These are phyloP conservation scores for Sinocyclocheilus anophthalmus DNA, from an alignment of 2,113 vertebrate species.

Conservation along the genomic window DNA sequence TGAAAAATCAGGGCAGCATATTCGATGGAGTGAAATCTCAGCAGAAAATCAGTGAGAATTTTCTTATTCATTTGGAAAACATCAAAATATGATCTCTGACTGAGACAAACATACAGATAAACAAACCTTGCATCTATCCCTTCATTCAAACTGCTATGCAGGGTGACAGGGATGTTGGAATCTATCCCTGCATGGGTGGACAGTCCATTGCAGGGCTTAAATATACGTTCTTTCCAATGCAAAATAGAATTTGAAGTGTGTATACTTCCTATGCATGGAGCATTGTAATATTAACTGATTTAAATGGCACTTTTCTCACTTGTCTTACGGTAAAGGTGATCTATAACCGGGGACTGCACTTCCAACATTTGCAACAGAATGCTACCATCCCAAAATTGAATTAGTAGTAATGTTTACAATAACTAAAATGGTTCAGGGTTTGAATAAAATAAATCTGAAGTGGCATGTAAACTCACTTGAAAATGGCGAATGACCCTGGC, in stretches of 20 bases:
- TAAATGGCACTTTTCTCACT: background rate
- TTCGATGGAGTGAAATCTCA: background rate
- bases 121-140: background rate
- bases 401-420: background rate
- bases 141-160: background rate
- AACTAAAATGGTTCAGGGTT: background rate
- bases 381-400: background rate
- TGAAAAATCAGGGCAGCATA: background rate
- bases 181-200: background rate
- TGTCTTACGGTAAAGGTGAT: background rate
- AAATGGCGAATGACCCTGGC: background rate
- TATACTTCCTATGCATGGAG: background rate
- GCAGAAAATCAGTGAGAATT: background rate
- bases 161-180: background rate
- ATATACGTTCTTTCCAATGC: background rate
- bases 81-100: background rate
- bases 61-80: background rate
- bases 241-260: background rate
- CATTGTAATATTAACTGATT: background rate
- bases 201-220: background rate
- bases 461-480: background rate
- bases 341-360: background rate
- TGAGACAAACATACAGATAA: background rate
- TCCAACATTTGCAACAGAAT: background rate
- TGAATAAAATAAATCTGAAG: background rate